These are phyloP conservation scores for Chondrosia reniformis DNA, from an alignment of 37 sponge, comb jelly and placozoan genomes.

Conservation along the genomic window DNA sequence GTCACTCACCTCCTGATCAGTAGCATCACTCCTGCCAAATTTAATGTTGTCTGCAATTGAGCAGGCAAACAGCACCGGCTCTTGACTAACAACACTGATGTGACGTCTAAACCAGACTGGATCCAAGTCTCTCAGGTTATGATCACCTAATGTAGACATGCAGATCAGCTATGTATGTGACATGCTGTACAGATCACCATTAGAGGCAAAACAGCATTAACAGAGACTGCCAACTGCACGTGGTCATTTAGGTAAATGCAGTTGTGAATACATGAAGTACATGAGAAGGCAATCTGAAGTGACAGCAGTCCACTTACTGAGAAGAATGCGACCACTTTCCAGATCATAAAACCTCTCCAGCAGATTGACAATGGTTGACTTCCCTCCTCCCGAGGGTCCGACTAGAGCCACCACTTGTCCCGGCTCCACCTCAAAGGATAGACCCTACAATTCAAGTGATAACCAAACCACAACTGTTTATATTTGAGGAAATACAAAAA, in stretches of 20 bases:
- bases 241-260: too few species aligned
- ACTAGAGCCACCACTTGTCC: conserved; percentile 89
- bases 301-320: conserved; percentile 20
- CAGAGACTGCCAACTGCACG: too few species aligned
- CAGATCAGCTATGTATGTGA: too few species aligned
- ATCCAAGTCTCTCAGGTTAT: conserved; percentile 54
- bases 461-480: neutral
- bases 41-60: conserved; percentile 76
- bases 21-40: conserved; percentile 69
- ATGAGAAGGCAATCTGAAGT: too few species aligned
- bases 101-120: conserved; percentile 69
- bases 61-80: conserved; percentile 83
- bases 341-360: conserved; percentile 83
- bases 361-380: conserved; percentile 78
- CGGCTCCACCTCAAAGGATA: conserved; percentile 55
- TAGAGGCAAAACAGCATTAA: too few species aligned
- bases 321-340: conserved; percentile 39
- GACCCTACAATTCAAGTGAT: conserved; percentile 32
- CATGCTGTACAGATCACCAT: neutral
- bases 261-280: too few species aligned
- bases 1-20: conserved; percentile 47
- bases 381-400: conserved; percentile 86
- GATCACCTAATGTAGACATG: neutral
- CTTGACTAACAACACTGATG: conserved; percentile 80
- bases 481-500: too few species aligned